These are phyloP conservation scores for Hydrozoanthus tunicans DNA, from an alignment of 64 coral and sea anemone species.

Conservation along the genomic window DNA sequence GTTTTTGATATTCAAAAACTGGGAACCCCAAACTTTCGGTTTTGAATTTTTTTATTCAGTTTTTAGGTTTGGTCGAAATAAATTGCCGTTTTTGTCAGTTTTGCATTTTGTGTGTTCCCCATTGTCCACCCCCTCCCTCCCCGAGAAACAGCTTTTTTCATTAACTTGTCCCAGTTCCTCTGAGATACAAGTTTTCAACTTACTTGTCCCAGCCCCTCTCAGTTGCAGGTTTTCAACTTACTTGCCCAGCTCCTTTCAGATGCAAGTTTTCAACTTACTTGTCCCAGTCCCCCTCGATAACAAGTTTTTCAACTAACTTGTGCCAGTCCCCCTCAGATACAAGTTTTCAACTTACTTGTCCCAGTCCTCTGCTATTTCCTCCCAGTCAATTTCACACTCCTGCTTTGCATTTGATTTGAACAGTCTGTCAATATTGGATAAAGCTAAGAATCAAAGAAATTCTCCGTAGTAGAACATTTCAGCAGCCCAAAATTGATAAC, in stretches of 20 bases:
- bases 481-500: no score
- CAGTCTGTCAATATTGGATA: not conserved
- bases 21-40: no score
- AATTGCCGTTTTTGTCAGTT: no score
- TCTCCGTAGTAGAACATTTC: no score
- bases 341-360: conserved; percentile 1
- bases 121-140: not conserved
- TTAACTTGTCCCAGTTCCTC: not conserved
- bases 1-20: no score
- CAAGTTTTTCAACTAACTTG: not conserved
- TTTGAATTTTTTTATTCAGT: no score
- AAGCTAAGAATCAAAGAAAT: no score
- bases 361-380: conserved; percentile 29
- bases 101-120: no score
- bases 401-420: conserved; percentile 15
- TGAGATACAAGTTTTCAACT: not conserved
- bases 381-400: conserved; percentile 55
- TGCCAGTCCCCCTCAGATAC: no score
- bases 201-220: conserved; percentile 12
- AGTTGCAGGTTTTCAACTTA: not conserved
- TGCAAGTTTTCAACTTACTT: not conserved
- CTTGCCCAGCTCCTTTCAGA: no score
- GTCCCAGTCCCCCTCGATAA: not conserved
- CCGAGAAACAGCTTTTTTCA: not conserved
- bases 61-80: no score